Evolutionary conservation across 2,888 invertebrate species (phyloP).

Genomic region (Limnephilus auricula): DNA sequence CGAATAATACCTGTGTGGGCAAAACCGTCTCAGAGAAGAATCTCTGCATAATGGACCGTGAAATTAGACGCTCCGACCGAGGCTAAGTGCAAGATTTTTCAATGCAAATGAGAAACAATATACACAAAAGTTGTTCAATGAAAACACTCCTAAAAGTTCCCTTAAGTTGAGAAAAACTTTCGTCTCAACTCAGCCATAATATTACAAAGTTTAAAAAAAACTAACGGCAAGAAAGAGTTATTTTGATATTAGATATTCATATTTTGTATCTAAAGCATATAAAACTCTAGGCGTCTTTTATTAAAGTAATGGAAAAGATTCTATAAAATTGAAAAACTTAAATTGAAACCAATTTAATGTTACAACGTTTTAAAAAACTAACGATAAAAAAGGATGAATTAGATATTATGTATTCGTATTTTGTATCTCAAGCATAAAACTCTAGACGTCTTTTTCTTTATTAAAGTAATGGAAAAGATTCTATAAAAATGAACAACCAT

Average conservation of each 20-base stretch:
- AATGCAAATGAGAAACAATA: neutral
- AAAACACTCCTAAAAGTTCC: neutral
- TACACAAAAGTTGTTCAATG: neutral
- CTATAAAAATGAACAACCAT: neutral
- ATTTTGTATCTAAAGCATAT: neutral
- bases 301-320: neutral
- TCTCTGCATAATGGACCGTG: neutral
- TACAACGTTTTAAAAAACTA: neutral
- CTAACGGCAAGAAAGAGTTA: neutral
- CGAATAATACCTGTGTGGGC: neutral
- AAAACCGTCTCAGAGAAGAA: neutral
- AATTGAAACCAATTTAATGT: neutral
- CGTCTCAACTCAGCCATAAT: neutral
- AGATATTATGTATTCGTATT: neutral
- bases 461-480: neutral
- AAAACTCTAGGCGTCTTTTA: neutral
- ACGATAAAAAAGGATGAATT: neutral
- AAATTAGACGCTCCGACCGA: neutral
- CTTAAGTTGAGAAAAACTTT: neutral
- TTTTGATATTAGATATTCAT: neutral
- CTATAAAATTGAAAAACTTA: neutral
- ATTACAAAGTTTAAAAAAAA: neutral
- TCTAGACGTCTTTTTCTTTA: neutral
- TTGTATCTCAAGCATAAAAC: neutral
- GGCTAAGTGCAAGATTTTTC: neutral